Conservation (phyloP, 1,140 invertebrate species). For the Drosophila ohnishii region DNA sequence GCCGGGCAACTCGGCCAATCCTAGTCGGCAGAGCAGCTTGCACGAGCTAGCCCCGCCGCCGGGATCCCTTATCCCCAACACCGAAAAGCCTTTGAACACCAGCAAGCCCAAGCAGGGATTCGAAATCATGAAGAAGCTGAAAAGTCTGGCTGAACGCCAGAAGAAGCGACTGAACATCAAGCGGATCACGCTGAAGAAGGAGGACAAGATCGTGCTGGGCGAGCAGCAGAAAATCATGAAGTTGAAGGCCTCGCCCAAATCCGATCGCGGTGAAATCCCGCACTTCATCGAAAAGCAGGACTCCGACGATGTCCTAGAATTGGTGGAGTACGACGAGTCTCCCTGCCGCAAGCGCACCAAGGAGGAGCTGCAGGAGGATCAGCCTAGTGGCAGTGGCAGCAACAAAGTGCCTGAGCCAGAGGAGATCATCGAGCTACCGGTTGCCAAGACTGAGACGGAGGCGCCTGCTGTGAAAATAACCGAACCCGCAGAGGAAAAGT, state of each 20-base stretch:
- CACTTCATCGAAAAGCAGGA: slow-evolving; percentile 83
- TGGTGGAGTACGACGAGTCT: slow-evolving; percentile 81
- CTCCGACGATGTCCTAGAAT: slow-evolving; percentile 79
- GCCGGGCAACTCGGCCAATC: slow-evolving; percentile 70
- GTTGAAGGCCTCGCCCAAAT: slow-evolving; percentile 79
- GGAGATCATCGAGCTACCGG: slow-evolving; percentile 78
- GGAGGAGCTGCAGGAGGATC: slow-evolving; percentile 42
- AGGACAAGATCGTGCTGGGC: slow-evolving; percentile 75
- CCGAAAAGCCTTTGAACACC: slow-evolving; percentile 45
- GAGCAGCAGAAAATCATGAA: slow-evolving; percentile 80
- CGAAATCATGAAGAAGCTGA: slow-evolving; percentile 86
- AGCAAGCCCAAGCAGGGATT: slow-evolving; percentile 82
- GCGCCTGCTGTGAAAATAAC: slow-evolving; percentile 48
- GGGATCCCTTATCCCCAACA: slow-evolving; percentile 56
- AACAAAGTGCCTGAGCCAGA: slow-evolving; percentile 69
- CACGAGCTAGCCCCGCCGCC: slow-evolving; percentile 69
- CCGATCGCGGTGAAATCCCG: slow-evolving; percentile 74
- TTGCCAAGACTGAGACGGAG: slow-evolving; percentile 52
- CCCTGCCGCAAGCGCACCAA: slow-evolving; percentile 77
- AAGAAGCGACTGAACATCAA: slow-evolving; percentile 84
- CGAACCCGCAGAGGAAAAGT: slow-evolving; percentile 73
- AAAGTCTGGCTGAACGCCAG: slow-evolving; percentile 86
- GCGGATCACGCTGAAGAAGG: slow-evolving; percentile 83
- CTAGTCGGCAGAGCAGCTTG: slow-evolving; percentile 70
- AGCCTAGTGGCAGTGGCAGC: slow-evolving; percentile 48